Evolutionary conservation across 2,888 invertebrate genomes (phyloP).

Genomic region (Phortica okadai): DNA sequence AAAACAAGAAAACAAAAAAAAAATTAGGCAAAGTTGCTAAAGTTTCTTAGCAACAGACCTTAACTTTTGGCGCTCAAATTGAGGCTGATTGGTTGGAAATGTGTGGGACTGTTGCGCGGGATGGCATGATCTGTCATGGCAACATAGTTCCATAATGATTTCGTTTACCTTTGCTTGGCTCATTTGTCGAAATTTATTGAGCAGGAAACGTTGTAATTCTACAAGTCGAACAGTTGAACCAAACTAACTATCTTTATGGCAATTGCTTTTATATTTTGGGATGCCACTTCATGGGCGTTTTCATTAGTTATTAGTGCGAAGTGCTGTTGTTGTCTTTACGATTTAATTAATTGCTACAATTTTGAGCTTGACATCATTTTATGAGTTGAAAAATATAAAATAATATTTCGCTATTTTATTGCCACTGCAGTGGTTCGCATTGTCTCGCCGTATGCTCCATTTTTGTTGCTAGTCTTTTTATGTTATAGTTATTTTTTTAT

Average conservation of each 20-base stretch:
- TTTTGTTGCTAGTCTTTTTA: not conserved
- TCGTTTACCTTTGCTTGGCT: slow-evolving; percentile 6
- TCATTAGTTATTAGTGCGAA: not conserved
- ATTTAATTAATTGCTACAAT: slow-evolving; percentile 3
- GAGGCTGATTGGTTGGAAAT: slow-evolving; percentile 16
- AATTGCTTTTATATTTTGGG: not conserved
- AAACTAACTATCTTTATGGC: not conserved
- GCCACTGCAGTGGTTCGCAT: not conserved
- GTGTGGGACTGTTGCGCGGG: not conserved
- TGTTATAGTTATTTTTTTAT: not conserved
- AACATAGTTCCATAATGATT: not conserved
- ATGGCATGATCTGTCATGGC: not conserved
- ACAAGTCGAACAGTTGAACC: not conserved
- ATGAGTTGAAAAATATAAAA: not conserved
- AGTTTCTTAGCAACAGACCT: not conserved
- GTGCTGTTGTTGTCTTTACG: not conserved
- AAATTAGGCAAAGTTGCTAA: not conserved
- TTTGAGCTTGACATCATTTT: not conserved
- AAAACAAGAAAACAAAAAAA: not conserved
- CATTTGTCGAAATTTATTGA: slow-evolving; percentile 24
- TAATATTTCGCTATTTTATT: not conserved
- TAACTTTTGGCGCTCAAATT: slow-evolving; percentile 31
- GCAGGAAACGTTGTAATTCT: not conserved
- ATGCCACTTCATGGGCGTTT: not conserved
- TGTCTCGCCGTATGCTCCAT: not conserved